Base-by-base conservation (phyloP, 2,797 vertebrate genomes). In the Loriculus beryllinus region DNA sequence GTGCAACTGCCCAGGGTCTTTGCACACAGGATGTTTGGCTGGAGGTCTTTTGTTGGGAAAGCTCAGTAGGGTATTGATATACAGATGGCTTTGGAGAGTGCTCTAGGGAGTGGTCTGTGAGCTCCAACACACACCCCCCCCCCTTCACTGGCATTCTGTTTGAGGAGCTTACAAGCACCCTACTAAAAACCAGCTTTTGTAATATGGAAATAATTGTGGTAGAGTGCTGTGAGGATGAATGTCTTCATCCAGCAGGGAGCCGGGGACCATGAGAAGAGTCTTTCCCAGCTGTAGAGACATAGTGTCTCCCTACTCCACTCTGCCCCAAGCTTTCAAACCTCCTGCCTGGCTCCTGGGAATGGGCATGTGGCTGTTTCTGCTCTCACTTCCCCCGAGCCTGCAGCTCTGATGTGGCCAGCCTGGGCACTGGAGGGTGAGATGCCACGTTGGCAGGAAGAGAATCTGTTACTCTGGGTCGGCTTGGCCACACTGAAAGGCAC, bases 171-270 rank as follows among this genome's bases (percentile, higher is more conserved):
- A 78, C 72, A 81, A 91, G 65, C 42, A 81, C 48, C 45, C 76
- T 71, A 49, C 76, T 92, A 63, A 94, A 95, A 88, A 67, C 37
- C 31, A 80, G 56, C 75, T 80, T 93, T 85, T 91, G 68, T 93
- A 39, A 77, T 87, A 85, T 82, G 45, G 71, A 85, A 93, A 83
- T 89, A 91, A 75, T 91, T 89, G 79, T 70, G 81, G 43, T 42
- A 31, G 60, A 83, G 14, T 57, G 71, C 93, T 86, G 74, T 83
- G 79, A 88, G 35, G 18, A 72, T 82, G 65, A 88, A 91, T 77
- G 82, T 76, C 62, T 89, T 29, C 28, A 19, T 93, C 60, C 90
- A 84, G 82, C 87, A 86, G 82, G 90, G 91, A 90, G 76, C 42
- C 22, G 17, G 60, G 63, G 49, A 54, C 86, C 54, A 92, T 54